A percentile compares a stretch with the other conserved stretches of the same genome.
These are phyloP conservation scores for Acleris sparsana DNA, from an alignment of 2,888 invertebrate species.

Conservation along the genomic window DNA sequence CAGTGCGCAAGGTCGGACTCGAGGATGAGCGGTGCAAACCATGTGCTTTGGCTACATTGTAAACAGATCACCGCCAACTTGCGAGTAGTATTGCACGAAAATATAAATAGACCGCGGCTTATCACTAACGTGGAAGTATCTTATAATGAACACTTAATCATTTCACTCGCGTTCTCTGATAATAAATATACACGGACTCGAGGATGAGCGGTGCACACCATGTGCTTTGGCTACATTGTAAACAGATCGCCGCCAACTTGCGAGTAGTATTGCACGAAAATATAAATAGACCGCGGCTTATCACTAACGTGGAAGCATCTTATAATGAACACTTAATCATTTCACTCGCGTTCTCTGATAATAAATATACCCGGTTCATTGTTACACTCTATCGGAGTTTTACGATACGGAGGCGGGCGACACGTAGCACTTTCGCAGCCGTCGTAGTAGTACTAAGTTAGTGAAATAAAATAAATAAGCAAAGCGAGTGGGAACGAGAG, in stretches of 20 bases:
- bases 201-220: constrained; percentile 51
- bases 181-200: constrained; percentile 52
- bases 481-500: constrained; percentile 67
- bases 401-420: constrained; percentile 50
- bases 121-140: constrained; percentile 38
- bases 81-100: constrained; percentile 47
- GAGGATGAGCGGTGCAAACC: constrained; percentile 50
- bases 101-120: constrained; percentile 45
- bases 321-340: constrained; percentile 48
- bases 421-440: constrained; percentile 65
- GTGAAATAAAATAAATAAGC: constrained; percentile 61
- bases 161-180: constrained; percentile 51
- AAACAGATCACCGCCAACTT: constrained; percentile 56
- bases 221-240: constrained; percentile 61
- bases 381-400: constrained; percentile 48
- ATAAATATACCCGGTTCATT: constrained; percentile 59
- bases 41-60: constrained; percentile 60
- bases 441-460: constrained; percentile 69
- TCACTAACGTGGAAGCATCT: constrained; percentile 39
- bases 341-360: constrained; percentile 51
- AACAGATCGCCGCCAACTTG: constrained; percentile 53
- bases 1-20: constrained; percentile 58
- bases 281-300: constrained; percentile 43
- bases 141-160: constrained; percentile 48
- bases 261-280: constrained; percentile 47